Evolutionary conservation across 2,888 invertebrate species (phyloP), one percentile per base, ranked within the genome.

Genomic region (Luffia ferchaultella): DNA sequence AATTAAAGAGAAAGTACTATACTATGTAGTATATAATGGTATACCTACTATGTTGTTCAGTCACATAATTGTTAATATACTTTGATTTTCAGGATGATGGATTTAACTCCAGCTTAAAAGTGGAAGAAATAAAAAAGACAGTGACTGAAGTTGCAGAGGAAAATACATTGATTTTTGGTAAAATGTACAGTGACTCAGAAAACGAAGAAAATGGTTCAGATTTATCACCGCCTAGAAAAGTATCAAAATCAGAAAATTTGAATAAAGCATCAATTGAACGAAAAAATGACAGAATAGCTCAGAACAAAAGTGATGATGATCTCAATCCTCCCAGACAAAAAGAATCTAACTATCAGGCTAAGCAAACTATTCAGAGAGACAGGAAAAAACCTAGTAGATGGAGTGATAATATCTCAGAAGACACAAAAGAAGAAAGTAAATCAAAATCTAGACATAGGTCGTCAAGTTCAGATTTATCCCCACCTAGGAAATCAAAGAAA

Each of bases 101-200:
- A 1, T 80, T 83, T 57, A 83, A 75, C 57, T 80, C 80, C 52
- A 76, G 76, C 62, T 53, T 84, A 49, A 65, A 76, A 65, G 66
- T 84, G 20, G 67, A 80, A 66, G 82, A 85, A 70, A 74, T 83
- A 45, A 73, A 73, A 53, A 71, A 61, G 48, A 67, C 74, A 45
- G 58, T 70, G 0, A 77, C 77, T 61, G 72, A 76, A 52, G 54
- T 61, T 2, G 71, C 76, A 54, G 78, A 83, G 61, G 80, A 82
- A 45, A 82, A 79, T 63, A 76, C 77, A 62, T 45, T 79, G 1
- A 63, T 78, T 15, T 83, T 80, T 54, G 82, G 82, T 0, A 82
- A 83, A 72, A 82, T 83, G 82, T 83, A 77, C 62, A 83, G 82
- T 55, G 82, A 83, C 50, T 76, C 80, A 0, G 82, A 83, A 59